phyloP scores from a whole-genome alignment of 2,113 vertebrate species.

The Neogale vison region DNA sequence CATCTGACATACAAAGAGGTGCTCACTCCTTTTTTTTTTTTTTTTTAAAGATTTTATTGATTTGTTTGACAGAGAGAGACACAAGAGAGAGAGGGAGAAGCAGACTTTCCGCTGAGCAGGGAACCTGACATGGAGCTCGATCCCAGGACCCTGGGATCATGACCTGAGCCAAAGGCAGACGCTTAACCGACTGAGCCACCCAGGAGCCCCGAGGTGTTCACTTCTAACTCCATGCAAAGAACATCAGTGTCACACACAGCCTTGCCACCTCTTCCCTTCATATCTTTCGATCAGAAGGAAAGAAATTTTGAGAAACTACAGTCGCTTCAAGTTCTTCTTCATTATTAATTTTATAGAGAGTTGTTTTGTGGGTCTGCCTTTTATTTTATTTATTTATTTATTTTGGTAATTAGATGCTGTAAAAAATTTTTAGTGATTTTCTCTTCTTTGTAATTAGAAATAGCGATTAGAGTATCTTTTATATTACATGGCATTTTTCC shows the following conservation, averaged over 20 bases:
- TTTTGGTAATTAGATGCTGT: conserved; percentile 78
- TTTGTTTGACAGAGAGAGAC: no score
- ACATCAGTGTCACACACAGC: accelerated
- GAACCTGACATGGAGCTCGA: no score
- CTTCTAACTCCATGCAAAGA: not conserved
- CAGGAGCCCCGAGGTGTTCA: no score
- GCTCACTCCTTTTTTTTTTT: no score
- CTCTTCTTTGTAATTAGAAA: conserved; percentile 80
- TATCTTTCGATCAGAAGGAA: not conserved
- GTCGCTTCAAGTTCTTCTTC: conserved; percentile 43
- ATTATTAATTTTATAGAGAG: conserved; percentile 77
- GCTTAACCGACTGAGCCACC: no score
- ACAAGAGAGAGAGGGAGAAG: no score
- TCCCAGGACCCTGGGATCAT: no score
- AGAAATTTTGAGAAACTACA: conserved; percentile 47
- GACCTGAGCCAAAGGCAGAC: no score
- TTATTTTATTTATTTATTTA: not conserved
- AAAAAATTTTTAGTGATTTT: conserved; percentile 77
- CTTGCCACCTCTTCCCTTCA: not conserved
- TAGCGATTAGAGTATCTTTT: conserved; percentile 77
- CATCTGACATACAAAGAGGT: accelerated
- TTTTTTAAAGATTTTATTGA: no score
- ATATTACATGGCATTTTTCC: conserved; percentile 79
- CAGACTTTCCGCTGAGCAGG: no score
- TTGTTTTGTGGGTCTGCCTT: conserved; percentile 61